These are phyloP conservation scores for Podargus strigoides DNA, from an alignment of 2,797 vertebrate species.

Conservation along the genomic window DNA sequence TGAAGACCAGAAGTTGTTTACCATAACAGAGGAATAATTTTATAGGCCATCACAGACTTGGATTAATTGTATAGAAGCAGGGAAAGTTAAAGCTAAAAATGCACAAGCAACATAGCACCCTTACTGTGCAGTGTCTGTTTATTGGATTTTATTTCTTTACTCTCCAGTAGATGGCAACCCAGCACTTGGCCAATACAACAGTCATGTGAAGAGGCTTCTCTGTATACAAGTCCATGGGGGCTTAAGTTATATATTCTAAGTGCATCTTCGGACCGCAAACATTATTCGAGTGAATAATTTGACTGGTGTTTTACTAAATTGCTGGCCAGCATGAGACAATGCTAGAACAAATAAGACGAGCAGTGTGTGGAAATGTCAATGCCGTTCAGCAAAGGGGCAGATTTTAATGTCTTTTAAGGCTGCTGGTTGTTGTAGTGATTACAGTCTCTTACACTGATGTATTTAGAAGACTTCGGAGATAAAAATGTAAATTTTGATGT, in stretches of 20 bases:
- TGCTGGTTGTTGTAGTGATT: neutral
- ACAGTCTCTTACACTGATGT: neutral
- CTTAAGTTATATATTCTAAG: neutral
- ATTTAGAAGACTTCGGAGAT: neutral
- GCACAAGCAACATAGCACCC: neutral
- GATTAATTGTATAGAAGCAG: neutral
- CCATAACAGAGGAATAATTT: neutral
- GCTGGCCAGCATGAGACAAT: neutral
- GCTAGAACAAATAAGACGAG: neutral
- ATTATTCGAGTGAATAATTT: neutral
- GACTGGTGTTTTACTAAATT: neutral
- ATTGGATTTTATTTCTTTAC: neutral
- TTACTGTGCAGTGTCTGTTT: neutral
- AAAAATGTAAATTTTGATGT: neutral
- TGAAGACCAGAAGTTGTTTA: neutral
- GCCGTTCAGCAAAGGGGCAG: neutral
- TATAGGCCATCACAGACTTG: neutral
- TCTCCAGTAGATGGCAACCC: conserved; percentile 65
- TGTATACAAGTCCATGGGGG: neutral
- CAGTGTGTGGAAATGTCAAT: neutral
- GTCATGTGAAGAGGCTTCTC: neutral
- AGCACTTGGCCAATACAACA: conserved; percentile 9
- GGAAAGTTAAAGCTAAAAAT: neutral
- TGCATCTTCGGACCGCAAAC: neutral
- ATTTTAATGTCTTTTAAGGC: neutral